phyloP scores from a whole-genome alignment of 2,797 vertebrate genomes.

The Hydrocynus forskahlii region DNA sequence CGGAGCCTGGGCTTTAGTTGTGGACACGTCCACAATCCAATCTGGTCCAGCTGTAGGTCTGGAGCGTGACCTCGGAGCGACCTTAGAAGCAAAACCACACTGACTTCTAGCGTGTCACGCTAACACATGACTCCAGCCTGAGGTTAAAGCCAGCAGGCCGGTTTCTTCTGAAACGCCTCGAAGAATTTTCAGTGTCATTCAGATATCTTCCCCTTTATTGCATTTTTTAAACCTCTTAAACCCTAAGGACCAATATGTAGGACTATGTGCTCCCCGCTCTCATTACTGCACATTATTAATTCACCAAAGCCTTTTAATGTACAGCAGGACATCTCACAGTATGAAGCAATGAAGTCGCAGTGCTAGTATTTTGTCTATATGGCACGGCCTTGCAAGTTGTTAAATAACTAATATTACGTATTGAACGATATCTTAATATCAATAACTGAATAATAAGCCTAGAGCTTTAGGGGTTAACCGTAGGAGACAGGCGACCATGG shows the following conservation, averaged over 20 bases:
- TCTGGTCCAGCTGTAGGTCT: background rate
- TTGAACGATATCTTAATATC: too few relatives aligned
- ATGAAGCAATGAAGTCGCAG: background rate
- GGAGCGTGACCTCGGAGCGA: background rate
- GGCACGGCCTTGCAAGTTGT: background rate
- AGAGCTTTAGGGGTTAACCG: background rate
- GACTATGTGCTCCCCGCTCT: background rate
- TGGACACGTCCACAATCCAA: slow-evolving; percentile 6
- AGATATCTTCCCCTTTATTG: background rate
- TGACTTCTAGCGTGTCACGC: background rate
- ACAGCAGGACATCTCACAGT: background rate
- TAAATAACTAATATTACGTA: background rate
- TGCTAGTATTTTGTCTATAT: background rate
- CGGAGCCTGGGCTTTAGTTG: background rate
- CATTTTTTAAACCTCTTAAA: background rate
- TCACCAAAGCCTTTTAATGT: background rate
- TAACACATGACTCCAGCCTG: background rate
- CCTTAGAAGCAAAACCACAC: background rate
- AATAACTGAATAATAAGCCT: background rate
- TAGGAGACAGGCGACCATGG: background rate
- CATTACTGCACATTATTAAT: background rate
- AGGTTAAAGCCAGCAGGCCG: background rate
- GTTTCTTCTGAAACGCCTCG: background rate
- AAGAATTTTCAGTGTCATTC: background rate
- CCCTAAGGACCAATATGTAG: background rate